A percentile compares a stretch with the other conserved stretches of the same genome.
Conservation (phyloP, 2,797 vertebrate genomes). For the Valencia hispanica region DNA sequence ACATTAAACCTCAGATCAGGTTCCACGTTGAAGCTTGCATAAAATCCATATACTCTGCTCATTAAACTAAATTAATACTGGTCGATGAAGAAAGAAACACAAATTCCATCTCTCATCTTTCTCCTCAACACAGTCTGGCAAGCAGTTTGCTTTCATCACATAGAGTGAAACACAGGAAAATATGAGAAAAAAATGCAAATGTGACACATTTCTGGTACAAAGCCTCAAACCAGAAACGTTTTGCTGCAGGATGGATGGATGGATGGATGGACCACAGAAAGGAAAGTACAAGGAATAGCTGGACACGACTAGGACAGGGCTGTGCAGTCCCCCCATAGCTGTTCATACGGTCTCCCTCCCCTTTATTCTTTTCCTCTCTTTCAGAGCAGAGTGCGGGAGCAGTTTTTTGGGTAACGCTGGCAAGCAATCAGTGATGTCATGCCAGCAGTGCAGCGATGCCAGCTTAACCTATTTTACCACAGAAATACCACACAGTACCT, state of each 20-base stretch:
- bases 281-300: slow-evolving; percentile 11
- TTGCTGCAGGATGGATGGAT: slow-evolving; percentile 38
- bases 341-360: slow-evolving; percentile 50
- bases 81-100: slow-evolving; percentile 60
- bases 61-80: slow-evolving; percentile 55
- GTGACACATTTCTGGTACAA: slow-evolving; percentile 61
- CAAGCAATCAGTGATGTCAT: slow-evolving; percentile 85
- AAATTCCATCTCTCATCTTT: slow-evolving; percentile 53
- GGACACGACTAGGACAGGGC: slow-evolving; percentile 36
- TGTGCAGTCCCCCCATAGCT: slow-evolving; percentile 56
- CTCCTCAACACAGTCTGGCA: slow-evolving; percentile 47
- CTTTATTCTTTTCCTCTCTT: slow-evolving; percentile 42
- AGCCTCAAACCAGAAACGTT: slow-evolving; percentile 53
- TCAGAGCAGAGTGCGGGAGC: slow-evolving; percentile 66
- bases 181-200: slow-evolving; percentile 24
- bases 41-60: slow-evolving; percentile 48
- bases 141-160: slow-evolving; percentile 38
- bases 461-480: slow-evolving; percentile 87
- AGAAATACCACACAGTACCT: slow-evolving; percentile 85
- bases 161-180: background rate
- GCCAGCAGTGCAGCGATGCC: slow-evolving; percentile 83
- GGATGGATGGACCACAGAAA: slow-evolving; percentile 55
- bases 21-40: slow-evolving; percentile 56
- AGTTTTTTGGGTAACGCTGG: slow-evolving; percentile 75
- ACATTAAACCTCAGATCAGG: slow-evolving; percentile 46